A percentile compares a stretch with the other conserved stretches of the same genome.
phyloP scores from a whole-genome alignment of 2,113 vertebrate species.

The Tachysurus vachellii region DNA sequence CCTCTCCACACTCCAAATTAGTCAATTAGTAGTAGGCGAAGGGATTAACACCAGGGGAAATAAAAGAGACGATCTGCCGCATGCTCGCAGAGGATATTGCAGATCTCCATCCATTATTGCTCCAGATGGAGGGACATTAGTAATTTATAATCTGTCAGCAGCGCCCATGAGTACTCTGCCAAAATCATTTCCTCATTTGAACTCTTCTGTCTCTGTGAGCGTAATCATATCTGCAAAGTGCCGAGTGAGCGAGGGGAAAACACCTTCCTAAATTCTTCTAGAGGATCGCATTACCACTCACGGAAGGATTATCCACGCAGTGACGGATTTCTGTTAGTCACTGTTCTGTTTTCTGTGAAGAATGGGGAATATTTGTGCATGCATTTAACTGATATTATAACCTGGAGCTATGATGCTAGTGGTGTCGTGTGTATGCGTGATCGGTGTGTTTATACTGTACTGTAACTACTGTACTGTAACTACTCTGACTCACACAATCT shows the following conservation, averaged over 20 bases:
- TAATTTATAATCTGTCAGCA: conserved; percentile 63
- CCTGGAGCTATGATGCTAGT: conserved; percentile 27
- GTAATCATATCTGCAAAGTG: conserved; percentile 51
- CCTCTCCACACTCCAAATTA: conserved; percentile 55
- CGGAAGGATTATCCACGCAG: conserved; percentile 30
- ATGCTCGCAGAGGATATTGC: conserved; percentile 54
- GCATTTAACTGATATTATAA: background rate
- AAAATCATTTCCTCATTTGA: conserved; percentile 52
- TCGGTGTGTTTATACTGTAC: background rate
- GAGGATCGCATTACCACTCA: conserved; percentile 40
- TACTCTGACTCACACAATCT: background rate
- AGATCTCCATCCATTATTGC: conserved; percentile 57
- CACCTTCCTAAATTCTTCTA: conserved; percentile 42
- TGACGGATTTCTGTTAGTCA: conserved; percentile 48
- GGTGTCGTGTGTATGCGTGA: background rate
- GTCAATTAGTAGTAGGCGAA: conserved; percentile 57
- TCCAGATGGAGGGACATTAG: conserved; percentile 57
- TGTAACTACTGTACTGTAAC: background rate
- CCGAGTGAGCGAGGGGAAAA: conserved; percentile 25
- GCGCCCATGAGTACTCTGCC: conserved; percentile 54
- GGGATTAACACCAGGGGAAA: conserved; percentile 58
- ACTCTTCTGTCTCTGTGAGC: conserved; percentile 44
- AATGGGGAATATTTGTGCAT: conserved; percentile 17
- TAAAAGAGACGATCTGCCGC: conserved; percentile 57
- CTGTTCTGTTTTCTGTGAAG: too few species aligned